These are phyloP conservation scores for Chlorops oryzae DNA, from an alignment of 1,140 invertebrate genomes.

Conservation along the genomic window DNA sequence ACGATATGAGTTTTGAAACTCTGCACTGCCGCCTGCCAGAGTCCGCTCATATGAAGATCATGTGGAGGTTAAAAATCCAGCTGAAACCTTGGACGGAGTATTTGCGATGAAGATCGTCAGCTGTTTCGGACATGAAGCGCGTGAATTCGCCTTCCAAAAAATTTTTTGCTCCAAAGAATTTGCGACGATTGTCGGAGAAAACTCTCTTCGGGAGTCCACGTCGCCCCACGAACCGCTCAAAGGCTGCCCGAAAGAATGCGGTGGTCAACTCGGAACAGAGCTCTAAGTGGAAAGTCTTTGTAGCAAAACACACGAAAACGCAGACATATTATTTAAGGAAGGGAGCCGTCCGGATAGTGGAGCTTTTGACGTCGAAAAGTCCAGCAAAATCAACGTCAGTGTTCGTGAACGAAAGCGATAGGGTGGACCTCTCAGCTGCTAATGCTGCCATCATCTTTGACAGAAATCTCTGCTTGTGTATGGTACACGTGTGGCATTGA, in stretches of 20 bases:
- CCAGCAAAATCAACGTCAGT: no score
- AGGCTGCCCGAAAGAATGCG: conserved; percentile 2
- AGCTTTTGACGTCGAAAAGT: no score
- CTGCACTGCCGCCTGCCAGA: not conserved
- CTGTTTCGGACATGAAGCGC: not conserved
- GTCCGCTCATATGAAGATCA: not conserved
- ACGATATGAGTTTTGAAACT: not conserved
- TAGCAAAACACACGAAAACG: not conserved
- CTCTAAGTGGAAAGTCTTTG: no score
- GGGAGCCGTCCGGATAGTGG: not conserved
- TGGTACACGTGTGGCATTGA: no score
- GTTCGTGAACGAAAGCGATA: not conserved
- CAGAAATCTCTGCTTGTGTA: not conserved
- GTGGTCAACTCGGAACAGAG: no score
- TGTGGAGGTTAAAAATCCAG: not conserved
- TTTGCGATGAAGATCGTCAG: not conserved
- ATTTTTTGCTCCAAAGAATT: conserved; percentile 23
- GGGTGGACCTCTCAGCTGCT: no score
- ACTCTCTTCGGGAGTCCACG: conserved; percentile 21
- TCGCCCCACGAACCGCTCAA: conserved; percentile 31
- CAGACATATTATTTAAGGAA: not conserved
- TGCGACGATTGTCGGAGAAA: conserved; percentile 28
- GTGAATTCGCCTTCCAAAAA: no score
- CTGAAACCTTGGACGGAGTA: not conserved
- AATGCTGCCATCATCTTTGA: no score